Evolutionary conservation across 2,797 vertebrate species (phyloP), one percentile per base, ranked within the genome.

Genomic region (Tauraco hartlaubi): DNA sequence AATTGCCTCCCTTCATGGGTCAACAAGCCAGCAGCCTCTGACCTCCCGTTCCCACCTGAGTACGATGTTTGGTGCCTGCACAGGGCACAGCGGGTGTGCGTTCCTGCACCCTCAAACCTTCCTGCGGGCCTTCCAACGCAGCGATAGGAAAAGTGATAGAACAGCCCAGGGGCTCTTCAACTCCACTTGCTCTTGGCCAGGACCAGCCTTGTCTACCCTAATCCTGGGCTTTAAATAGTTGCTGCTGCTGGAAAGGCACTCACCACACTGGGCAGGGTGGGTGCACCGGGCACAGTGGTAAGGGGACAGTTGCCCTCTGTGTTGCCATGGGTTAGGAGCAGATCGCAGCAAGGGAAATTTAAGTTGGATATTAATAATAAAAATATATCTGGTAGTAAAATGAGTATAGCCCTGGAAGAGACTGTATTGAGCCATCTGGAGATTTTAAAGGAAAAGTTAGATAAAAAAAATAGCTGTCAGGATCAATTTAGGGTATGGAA

Each of bases 1-100:
- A 96, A 94, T 92, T 90, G 90, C 90, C 81, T 96, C 79, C 67
- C 52, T 97, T 96, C 95, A 91, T 56, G 96, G 95, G 90, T 97
- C 96, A 97, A 88, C 93, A 97, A 93, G 48, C 69, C 78, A 88
- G 88, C 78, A 96, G 89, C 71, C 59, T 58, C 82, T 81, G 88
- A 87, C 91, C 97, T 88, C 78, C 88, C 0, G 0, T 95, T 95
- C 92, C 92, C 95, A 97, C 64, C 82, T 33, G 35, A 63, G 64
- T 76, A 82, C 0, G 5, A 95, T 9, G 61, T 84, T 80, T 71
- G 49, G 44, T 82, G 79, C 73, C 68, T 78, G 69, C 49, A 7
- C 48, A 9, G 55, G 51, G 58, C 0, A 0, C 77, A 62, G 43
- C 1, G 29, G 28, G 15, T 51, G 31, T 52, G n/a, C 0, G 4